Evolutionary conservation across 2,797 vertebrate genomes (phyloP).

Genomic region (Poecilia gillii): DNA sequence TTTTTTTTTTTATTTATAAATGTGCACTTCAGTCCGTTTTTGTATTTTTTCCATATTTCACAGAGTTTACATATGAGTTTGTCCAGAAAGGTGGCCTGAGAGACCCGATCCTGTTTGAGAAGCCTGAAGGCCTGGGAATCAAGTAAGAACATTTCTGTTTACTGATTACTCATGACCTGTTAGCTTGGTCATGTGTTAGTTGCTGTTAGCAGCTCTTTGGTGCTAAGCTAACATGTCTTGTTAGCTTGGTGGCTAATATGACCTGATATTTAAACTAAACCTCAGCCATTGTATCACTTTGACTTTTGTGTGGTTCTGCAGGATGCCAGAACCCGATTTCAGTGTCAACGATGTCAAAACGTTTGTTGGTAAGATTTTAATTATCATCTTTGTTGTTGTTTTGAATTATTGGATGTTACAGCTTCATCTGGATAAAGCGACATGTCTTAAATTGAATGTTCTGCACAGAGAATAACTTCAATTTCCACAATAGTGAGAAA

Average conservation of each 20-base stretch:
- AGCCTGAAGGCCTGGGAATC: conserved; percentile 91
- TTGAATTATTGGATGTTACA: not conserved
- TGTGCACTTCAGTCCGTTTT: not conserved
- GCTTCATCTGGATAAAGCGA: not conserved
- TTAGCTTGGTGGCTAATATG: not conserved
- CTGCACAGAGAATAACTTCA: not conserved
- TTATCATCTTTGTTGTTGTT: not conserved
- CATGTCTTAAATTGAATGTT: not conserved
- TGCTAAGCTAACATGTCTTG: too few relatives aligned
- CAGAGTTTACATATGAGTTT: conserved; percentile 92
- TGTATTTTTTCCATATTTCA: not conserved
- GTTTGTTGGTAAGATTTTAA: conserved; percentile 88
- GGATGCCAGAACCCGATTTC: conserved; percentile 95
- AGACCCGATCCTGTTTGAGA: conserved; percentile 93
- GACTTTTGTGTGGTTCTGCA: conserved; percentile 58
- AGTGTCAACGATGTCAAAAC: conserved; percentile 94
- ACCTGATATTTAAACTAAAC: not conserved
- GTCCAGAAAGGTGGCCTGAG: conserved; percentile 91
- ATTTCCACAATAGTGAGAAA: not conserved
- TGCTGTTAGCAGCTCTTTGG: too few relatives aligned
- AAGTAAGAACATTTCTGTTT: conserved; percentile 80
- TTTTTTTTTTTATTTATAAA: not conserved
- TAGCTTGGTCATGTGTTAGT: too few relatives aligned
- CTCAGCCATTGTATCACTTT: not conserved
- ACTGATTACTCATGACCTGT: too few relatives aligned